A percentile compares a stretch with the other conserved stretches of the same genome.
Evolutionary conservation across 2,113 vertebrate genomes (phyloP).

Genomic region (Xiphias gladius): DNA sequence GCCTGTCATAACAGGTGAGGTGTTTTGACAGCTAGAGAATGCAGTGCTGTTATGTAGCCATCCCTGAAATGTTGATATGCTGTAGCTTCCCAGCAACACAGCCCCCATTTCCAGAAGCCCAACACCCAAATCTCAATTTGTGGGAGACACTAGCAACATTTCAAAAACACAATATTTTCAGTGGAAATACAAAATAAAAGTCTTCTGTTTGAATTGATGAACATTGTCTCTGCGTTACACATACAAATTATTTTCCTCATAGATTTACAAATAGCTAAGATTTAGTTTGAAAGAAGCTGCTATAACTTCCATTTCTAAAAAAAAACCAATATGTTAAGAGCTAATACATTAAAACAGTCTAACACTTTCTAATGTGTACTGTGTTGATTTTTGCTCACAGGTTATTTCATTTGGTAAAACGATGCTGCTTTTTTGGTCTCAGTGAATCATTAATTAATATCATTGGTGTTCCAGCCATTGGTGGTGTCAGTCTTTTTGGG

Average conservation of each 20-base stretch:
- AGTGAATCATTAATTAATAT: conserved; percentile 24
- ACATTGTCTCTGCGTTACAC: not conserved
- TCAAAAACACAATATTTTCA: not conserved
- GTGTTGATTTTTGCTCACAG: not conserved
- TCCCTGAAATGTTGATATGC: conserved; percentile 6
- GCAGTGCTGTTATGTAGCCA: not conserved
- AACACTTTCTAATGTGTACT: too few species aligned
- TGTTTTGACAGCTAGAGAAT: conserved; percentile 20
- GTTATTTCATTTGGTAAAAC: conserved; percentile 2
- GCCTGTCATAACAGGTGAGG: not conserved
- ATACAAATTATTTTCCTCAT: not conserved
- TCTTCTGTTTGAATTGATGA: not conserved
- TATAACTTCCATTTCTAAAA: not conserved
- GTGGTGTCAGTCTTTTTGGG: not conserved
- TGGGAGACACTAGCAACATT: not conserved
- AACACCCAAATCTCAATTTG: not conserved
- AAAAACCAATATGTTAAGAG: not conserved
- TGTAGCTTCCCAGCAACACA: not conserved
- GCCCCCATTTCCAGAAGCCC: not conserved
- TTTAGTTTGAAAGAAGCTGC: not conserved
- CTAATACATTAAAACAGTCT: not conserved
- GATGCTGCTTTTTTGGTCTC: not conserved
- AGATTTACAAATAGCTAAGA: not conserved
- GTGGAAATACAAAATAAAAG: not conserved
- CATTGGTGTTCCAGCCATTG: not conserved